A percentile compares a stretch with the other conserved stretches of the same genome.
These are phyloP conservation scores for Coturnix japonica DNA, from an alignment of 2,113 vertebrate genomes.

Conservation along the genomic window DNA sequence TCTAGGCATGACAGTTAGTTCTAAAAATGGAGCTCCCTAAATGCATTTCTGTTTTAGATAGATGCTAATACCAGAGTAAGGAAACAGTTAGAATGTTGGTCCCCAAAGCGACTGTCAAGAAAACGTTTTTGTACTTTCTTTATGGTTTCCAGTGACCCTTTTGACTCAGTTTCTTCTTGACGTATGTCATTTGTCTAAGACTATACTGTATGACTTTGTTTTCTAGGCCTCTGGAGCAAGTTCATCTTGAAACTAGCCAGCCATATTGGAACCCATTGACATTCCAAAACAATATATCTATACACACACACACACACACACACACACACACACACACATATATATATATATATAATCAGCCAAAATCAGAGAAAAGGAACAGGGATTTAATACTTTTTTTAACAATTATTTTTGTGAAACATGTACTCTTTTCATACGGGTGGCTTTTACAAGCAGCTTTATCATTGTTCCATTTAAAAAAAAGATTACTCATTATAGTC, in stretches of 20 bases:
- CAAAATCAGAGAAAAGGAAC: constrained; percentile 88
- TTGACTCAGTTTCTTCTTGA: constrained; percentile 64
- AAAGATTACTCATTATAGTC: constrained; percentile 75
- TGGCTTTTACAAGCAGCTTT: constrained; percentile 86
- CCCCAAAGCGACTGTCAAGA: neutral
- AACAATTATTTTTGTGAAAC: constrained; percentile 85
- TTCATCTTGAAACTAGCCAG: constrained; percentile 94
- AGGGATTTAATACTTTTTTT: constrained; percentile 88
- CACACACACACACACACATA: too few species aligned
- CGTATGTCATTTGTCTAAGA: constrained; percentile 77
- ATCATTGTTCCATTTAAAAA: constrained; percentile 78
- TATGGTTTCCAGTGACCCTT: constrained; percentile 53
- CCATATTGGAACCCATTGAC: constrained; percentile 93
- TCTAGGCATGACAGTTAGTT: neutral
- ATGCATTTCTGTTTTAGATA: neutral
- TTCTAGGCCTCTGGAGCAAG: constrained; percentile 96
- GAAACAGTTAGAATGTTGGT: neutral
- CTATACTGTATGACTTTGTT: constrained; percentile 83
- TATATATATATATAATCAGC: constrained; percentile 76
- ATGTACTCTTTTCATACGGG: constrained; percentile 86
- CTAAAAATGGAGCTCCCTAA: neutral
- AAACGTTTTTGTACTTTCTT: constrained; percentile 6
- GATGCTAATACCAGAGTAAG: neutral
- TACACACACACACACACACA: too few species aligned
- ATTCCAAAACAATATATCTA: constrained; percentile 90